phyloP scores from a whole-genome alignment of 2,888 invertebrate species.

The Odontocolon sp. region DNA sequence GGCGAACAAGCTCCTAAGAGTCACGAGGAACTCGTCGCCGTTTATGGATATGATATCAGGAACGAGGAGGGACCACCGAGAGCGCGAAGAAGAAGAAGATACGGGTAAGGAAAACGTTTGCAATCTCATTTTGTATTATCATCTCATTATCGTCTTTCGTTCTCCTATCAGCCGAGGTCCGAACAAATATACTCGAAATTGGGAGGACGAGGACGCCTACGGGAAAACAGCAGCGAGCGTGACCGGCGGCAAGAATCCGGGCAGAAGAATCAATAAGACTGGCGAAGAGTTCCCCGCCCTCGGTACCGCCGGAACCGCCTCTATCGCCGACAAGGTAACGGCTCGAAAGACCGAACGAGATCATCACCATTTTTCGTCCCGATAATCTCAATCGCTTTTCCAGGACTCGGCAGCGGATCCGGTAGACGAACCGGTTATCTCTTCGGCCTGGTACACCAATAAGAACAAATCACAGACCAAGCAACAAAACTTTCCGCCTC shows the following conservation, averaged over 20 bases:
- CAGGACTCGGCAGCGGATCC: conserved; percentile 68
- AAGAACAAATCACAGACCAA: conserved; percentile 75
- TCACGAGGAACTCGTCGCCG: conserved; percentile 90
- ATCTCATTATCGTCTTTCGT: no score
- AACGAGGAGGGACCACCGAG: conserved; percentile 95
- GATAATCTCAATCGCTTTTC: background rate
- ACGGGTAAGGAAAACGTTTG: conserved; percentile 87
- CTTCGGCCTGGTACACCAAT: conserved; percentile 79
- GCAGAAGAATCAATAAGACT: conserved; percentile 75
- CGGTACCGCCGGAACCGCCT: no score
- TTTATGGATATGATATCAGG: conserved; percentile 97
- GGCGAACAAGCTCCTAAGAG: conserved; percentile 93
- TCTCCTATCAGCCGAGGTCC: conserved; percentile 88
- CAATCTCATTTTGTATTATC: no score
- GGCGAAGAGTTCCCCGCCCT: conserved; percentile 85
- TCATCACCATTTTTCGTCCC: no score
- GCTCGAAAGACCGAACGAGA: no score
- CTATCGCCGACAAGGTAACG: conserved; percentile 71
- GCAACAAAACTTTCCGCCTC: conserved; percentile 76
- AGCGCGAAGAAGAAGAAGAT: conserved; percentile 91
- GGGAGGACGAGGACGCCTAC: conserved; percentile 97
- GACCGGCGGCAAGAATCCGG: conserved; percentile 70
- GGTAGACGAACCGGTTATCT: conserved; percentile 77
- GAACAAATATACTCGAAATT: conserved; percentile 94
- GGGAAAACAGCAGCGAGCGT: conserved; percentile 82